Conservation (phyloP, 2,888 invertebrate genomes). For the Pandemis cinnamomeana region DNA sequence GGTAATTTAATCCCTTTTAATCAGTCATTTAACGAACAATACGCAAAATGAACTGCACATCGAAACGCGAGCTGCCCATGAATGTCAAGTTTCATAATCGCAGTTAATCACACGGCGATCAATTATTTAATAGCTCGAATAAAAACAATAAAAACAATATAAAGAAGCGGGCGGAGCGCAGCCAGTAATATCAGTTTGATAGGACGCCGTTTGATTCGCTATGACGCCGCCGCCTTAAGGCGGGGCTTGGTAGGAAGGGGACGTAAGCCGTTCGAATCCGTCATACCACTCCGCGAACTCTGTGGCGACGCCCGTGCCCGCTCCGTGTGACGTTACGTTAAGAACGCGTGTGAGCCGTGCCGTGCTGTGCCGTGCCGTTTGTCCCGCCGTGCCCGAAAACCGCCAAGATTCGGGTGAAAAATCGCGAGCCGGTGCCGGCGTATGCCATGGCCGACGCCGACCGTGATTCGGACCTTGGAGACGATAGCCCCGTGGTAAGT, state of each 20-base stretch:
- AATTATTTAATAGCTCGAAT: slow-evolving; percentile 81
- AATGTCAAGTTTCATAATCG: slow-evolving; percentile 47
- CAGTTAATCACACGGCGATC: slow-evolving; percentile 62
- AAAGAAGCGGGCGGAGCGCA: slow-evolving; percentile 75
- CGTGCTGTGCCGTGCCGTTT: slow-evolving; percentile 51
- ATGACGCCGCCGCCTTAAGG: slow-evolving; percentile 77
- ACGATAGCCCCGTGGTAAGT: slow-evolving; percentile 90
- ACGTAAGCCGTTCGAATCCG: slow-evolving; percentile 51
- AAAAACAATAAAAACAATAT: slow-evolving; percentile 83
- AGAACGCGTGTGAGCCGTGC: slow-evolving; percentile 44
- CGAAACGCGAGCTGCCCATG: slow-evolving; percentile 25
- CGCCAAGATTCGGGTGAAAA: slow-evolving; percentile 95
- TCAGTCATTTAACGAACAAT: slow-evolving; percentile 48
- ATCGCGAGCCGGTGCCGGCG: slow-evolving; percentile 93
- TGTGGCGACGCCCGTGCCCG: slow-evolving; percentile 62
- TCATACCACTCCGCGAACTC: slow-evolving; percentile 74
- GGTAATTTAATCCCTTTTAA: slow-evolving; percentile 52
- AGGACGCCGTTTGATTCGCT: slow-evolving; percentile 81
- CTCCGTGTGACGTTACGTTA: slow-evolving; percentile 14
- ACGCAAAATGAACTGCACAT: slow-evolving; percentile 40
- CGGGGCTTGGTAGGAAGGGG: slow-evolving; percentile 72
- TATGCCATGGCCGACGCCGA: slow-evolving; percentile 90
- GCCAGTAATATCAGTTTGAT: slow-evolving; percentile 81
- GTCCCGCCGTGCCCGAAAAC: slow-evolving; percentile 68
- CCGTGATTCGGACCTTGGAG: slow-evolving; percentile 90